These are phyloP conservation scores for Anthopleura xanthogrammica DNA, from an alignment of 92 coral and sea anemone genomes.

Conservation along the genomic window DNA sequence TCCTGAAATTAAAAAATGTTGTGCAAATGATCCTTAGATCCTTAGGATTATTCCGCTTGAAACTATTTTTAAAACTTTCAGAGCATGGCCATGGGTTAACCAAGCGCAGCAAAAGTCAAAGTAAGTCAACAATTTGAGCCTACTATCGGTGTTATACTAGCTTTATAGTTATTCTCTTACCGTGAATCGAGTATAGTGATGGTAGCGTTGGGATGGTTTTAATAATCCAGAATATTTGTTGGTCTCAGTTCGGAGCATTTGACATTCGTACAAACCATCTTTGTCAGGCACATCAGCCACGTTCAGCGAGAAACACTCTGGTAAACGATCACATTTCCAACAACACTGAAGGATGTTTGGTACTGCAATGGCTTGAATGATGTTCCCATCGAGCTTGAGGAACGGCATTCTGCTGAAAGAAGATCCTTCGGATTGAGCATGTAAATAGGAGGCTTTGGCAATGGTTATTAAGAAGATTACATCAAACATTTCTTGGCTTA, in stretches of 20 bases:
- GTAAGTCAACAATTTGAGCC: too few species aligned
- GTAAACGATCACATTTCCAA: neutral
- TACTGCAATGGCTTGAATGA: neutral
- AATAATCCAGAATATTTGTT: neutral
- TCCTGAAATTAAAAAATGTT: too few species aligned
- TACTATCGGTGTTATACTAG: too few species aligned
- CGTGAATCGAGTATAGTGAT: neutral
- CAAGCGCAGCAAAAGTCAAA: too few species aligned
- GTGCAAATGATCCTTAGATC: too few species aligned
- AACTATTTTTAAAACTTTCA: too few species aligned
- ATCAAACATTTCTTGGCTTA: too few species aligned
- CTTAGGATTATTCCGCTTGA: too few species aligned
- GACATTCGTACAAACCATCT: constrained; percentile 8
- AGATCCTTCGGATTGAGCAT: neutral
- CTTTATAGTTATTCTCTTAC: neutral
- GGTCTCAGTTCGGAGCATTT: neutral
- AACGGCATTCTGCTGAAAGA: neutral
- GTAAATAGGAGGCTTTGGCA: too few species aligned
- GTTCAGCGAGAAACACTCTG: constrained; percentile 10
- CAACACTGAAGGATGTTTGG: constrained; percentile 5
- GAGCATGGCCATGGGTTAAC: too few species aligned
- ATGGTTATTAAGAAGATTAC: too few species aligned
- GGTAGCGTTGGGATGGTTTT: constrained; percentile 6
- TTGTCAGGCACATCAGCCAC: neutral
- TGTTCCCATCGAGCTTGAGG: neutral